Percentiles rank a stretch among this genome's conserved stretches.
These are phyloP conservation scores for Lanistes nyassanus DNA, from an alignment of 1,140 invertebrate genomes.

Conservation along the genomic window DNA sequence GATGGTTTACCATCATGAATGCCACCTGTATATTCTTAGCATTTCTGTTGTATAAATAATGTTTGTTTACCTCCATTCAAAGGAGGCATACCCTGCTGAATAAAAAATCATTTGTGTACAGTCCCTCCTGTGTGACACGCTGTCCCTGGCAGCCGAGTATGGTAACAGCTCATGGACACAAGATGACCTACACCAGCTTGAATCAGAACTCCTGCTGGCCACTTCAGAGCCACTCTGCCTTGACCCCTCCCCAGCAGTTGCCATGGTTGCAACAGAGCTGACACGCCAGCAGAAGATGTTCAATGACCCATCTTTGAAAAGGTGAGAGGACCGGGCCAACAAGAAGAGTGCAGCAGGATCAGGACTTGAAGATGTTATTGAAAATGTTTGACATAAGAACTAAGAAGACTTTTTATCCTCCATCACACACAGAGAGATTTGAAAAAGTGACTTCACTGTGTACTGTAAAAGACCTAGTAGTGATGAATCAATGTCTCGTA, in stretches of 20 bases:
- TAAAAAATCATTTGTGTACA: conserved; percentile 67
- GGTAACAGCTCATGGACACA: conserved; percentile 76
- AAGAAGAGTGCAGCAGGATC: too few species aligned
- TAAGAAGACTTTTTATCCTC: too few species aligned
- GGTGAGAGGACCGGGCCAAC: conserved; percentile 61
- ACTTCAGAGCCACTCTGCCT: conserved; percentile 87
- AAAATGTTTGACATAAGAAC: too few species aligned
- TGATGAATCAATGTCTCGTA: too few species aligned
- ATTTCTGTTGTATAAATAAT: too few species aligned
- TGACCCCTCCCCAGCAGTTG: conserved; percentile 84
- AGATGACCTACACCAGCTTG: conserved; percentile 82
- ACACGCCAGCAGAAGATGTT: conserved; percentile 80
- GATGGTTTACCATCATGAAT: too few species aligned
- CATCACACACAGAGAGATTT: too few species aligned
- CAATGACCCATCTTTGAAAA: conserved; percentile 78
- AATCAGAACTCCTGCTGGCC: conserved; percentile 84
- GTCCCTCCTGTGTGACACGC: conserved; percentile 81
- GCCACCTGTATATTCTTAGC: too few species aligned
- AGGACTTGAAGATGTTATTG: not conserved
- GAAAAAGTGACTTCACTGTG: too few species aligned
- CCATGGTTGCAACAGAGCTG: conserved; percentile 77
- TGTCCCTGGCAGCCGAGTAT: conserved; percentile 73
- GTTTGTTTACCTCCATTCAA: too few species aligned
- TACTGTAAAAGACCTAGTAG: too few species aligned
- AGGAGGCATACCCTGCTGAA: too few species aligned